These are phyloP conservation scores for Eurystomus glaucurus DNA, from an alignment of 2,797 vertebrate species.

Conservation along the genomic window DNA sequence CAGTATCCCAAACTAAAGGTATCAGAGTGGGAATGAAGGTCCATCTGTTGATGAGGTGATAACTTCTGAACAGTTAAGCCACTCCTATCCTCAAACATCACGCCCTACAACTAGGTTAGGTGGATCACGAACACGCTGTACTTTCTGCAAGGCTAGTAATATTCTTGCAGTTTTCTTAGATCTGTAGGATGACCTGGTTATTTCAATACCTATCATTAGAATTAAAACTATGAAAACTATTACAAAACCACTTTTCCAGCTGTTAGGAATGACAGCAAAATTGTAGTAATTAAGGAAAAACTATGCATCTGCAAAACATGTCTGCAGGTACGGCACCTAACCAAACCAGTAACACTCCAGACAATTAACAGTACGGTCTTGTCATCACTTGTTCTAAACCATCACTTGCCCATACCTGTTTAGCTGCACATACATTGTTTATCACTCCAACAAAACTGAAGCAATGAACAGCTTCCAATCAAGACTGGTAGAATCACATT, in stretches of 20 bases:
- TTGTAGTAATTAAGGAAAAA: not conserved
- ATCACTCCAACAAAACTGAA: not conserved
- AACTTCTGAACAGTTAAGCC: not conserved
- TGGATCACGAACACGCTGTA: not conserved
- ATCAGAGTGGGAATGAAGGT: not conserved
- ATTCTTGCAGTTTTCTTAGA: not conserved
- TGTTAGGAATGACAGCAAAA: not conserved
- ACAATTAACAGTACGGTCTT: not conserved
- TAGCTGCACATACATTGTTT: constrained; percentile 13
- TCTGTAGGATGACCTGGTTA: not conserved
- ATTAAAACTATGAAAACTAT: not conserved
- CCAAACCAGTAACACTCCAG: constrained; percentile 38
- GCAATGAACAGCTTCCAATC: not conserved
- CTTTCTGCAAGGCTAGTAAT: not conserved
- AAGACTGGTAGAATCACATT: not conserved
- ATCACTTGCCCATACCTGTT: not conserved
- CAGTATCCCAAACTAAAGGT: not conserved
- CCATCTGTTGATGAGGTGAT: not conserved
- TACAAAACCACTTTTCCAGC: not conserved
- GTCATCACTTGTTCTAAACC: constrained; percentile 29
- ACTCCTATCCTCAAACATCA: not conserved
- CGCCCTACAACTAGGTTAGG: not conserved
- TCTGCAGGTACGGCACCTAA: not conserved
- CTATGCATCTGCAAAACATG: not conserved
- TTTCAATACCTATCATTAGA: not conserved